These are phyloP conservation scores for Montipora foliosa DNA, from an alignment of 64 coral and sea anemone genomes.

Conservation along the genomic window DNA sequence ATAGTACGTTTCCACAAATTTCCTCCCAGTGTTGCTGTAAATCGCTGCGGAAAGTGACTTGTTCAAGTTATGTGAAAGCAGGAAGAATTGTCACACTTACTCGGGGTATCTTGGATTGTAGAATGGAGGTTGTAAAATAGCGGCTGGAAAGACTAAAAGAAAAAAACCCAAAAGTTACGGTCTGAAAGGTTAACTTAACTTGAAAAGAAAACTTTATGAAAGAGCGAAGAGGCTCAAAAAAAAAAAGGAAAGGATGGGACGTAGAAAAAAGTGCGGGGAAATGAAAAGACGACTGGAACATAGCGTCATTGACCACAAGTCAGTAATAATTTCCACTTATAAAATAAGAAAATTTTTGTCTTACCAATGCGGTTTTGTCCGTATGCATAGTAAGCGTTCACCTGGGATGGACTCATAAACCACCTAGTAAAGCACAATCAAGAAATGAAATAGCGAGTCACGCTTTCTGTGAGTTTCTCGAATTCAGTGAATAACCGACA, in stretches of 20 bases:
- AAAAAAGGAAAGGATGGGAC: too few relatives aligned
- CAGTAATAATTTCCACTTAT: not conserved
- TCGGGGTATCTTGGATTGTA: constrained; percentile 64
- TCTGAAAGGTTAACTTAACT: too few relatives aligned
- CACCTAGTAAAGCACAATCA: constrained; percentile 36
- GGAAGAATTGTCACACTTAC: constrained; percentile 36
- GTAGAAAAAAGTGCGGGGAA: too few relatives aligned
- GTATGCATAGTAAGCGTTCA: constrained; percentile 67
- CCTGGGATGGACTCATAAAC: constrained; percentile 44
- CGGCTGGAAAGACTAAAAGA: constrained; percentile 68
- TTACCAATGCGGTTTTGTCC: constrained; percentile 83
- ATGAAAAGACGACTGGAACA: too few relatives aligned
- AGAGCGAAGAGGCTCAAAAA: too few relatives aligned
- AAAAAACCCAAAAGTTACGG: not conserved
- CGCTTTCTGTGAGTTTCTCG: too few relatives aligned
- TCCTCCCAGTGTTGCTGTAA: too few relatives aligned
- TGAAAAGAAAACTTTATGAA: too few relatives aligned
- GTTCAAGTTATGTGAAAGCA: too few relatives aligned
- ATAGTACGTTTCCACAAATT: too few relatives aligned
- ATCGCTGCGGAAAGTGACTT: too few relatives aligned
- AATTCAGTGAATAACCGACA: not conserved
- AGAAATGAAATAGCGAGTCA: not conserved
- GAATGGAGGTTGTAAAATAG: constrained; percentile 75
- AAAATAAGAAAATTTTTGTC: not conserved
- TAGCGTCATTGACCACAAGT: too few relatives aligned